Percentiles rank a stretch among this genome's conserved stretches.
These are phyloP conservation scores for Pogonomyrmex barbatus DNA, from an alignment of 1,140 invertebrate genomes.

Conservation along the genomic window DNA sequence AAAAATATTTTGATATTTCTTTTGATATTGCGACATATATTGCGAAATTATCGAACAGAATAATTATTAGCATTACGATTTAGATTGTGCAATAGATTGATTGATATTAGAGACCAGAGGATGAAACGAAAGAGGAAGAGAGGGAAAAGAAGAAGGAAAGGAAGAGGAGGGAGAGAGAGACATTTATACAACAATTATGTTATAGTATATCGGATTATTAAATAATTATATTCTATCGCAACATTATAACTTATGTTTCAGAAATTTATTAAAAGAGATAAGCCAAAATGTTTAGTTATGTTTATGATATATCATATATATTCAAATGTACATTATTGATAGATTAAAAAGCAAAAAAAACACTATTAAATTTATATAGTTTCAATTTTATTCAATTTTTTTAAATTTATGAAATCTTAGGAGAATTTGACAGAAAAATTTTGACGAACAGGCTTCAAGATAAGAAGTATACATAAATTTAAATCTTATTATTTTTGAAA, in stretches of 20 bases:
- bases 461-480: background rate
- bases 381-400: background rate
- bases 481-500: background rate
- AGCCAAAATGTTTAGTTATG: conserved; percentile 13
- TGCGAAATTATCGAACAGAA: background rate
- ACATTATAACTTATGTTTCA: conserved; percentile 55
- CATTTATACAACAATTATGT: background rate
- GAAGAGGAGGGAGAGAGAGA: background rate
- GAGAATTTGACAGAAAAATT: background rate
- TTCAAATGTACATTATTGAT: background rate
- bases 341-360: no score
- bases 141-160: background rate
- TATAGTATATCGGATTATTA: conserved; percentile 15
- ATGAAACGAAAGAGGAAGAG: no score
- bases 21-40: background rate
- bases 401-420: background rate
- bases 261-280: conserved; percentile 34
- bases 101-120: background rate
- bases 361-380: no score
- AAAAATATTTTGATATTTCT: conserved; percentile 52
- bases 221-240: conserved; percentile 63
- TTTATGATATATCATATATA: background rate
- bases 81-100: background rate
- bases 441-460: background rate
- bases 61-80: background rate